Base-by-base conservation (phyloP, 2,113 vertebrate genomes). In the Triplophysa siluroides region DNA sequence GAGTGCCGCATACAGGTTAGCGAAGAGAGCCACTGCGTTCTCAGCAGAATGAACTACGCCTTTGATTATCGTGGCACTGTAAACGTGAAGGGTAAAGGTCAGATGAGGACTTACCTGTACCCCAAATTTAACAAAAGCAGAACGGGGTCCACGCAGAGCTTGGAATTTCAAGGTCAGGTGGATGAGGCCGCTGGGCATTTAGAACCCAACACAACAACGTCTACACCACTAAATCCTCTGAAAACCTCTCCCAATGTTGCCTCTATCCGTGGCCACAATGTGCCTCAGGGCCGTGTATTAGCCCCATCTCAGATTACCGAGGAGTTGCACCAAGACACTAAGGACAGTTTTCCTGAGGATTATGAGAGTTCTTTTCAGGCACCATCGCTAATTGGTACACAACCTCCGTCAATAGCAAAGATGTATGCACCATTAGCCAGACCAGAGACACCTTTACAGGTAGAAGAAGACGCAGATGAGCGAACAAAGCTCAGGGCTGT, bases 101-200 rank as follows among this genome's bases (percentile, higher is more conserved):
- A 99, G 90, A 99, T 99, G 98, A 98, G 98, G 94, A 99, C 98
- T 89, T 99, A 96, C 90, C 93, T 99, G 1, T 99, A 94, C 88
- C 98, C 97, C 21, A 96, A 94, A 87, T 95, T 96, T 91, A 92
- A 85, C 66, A 95, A 95, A 88, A 93, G 88, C 0, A 92, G 93
- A 62, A 68, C 91, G 0, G 92, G 93, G 81, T 92, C 90, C 0
- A 94, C 95, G 64, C 95, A 95, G 83, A 93, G 92, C 54, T 92
- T 92, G 0, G 93, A 94, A 88, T 94, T 93, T 88, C 92, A 92
- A 16, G 91, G 93, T 21, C 81, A 96, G 89, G 93, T 93, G 82
- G 94, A 92, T 4, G 91, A 92, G 43, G 92, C 94, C 0, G 88
- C 91, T 0, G 93, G 94, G 0, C 92, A 94, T 33, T 67, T 7